These are phyloP conservation scores for Acrobasis consociella DNA, from an alignment of 2,888 invertebrate species.

Conservation along the genomic window DNA sequence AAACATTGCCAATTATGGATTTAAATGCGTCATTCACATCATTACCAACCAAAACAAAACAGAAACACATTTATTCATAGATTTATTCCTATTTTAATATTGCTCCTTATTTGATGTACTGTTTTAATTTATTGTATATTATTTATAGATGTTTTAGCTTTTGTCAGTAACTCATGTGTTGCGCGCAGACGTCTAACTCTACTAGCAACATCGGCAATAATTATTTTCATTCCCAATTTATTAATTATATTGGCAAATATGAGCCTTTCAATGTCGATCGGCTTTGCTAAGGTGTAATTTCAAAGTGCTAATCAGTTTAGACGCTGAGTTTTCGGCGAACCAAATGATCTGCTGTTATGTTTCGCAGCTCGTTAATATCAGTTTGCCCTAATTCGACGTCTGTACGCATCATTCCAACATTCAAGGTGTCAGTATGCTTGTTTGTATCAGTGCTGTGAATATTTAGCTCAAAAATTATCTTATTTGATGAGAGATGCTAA, in stretches of 20 bases:
- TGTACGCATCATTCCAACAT: slow-evolving; percentile 18
- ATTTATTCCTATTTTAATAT: not conserved
- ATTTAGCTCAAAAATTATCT: not conserved
- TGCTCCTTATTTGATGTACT: not conserved
- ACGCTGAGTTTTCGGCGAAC: slow-evolving; percentile 1
- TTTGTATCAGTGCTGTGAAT: slow-evolving; percentile 46
- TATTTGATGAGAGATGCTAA: not conserved
- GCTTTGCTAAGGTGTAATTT: not conserved
- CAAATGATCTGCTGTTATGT: slow-evolving; percentile 3
- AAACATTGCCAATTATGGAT: slow-evolving; percentile 19
- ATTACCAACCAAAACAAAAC: not conserved
- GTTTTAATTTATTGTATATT: slow-evolving; percentile 2
- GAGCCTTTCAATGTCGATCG: not conserved
- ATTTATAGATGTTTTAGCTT: slow-evolving; percentile 43
- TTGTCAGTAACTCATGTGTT: slow-evolving; percentile 53
- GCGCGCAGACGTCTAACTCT: not conserved
- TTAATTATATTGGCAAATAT: not conserved
- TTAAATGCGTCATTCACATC: not conserved
- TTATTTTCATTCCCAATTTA: not conserved
- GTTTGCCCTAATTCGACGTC: slow-evolving; percentile 14
- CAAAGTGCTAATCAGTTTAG: not conserved
- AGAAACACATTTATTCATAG: not conserved
- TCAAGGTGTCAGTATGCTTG: slow-evolving; percentile 52
- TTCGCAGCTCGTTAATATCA: slow-evolving; percentile 11
- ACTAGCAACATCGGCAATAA: not conserved